Conservation (phyloP, 2,888 invertebrate species). For the Cyaniris semiargus region DNA sequence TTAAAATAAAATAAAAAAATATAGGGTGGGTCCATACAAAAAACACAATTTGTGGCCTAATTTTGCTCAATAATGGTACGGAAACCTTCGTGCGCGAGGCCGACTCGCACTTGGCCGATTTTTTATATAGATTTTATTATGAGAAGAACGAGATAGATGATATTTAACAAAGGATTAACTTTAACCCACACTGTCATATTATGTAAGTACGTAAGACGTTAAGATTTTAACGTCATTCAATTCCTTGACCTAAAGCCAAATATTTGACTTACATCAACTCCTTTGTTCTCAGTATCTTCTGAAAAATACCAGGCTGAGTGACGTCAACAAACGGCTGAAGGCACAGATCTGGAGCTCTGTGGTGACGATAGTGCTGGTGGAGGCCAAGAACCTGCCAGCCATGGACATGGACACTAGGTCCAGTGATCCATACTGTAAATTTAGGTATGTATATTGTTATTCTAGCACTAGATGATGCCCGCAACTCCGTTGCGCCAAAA, state of each 20-base stretch:
- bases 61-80: no score
- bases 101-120: no score
- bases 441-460: slow-evolving; percentile 88
- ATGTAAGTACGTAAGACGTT: background rate
- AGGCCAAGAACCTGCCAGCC: slow-evolving; percentile 93
- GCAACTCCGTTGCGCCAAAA: no score
- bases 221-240: background rate
- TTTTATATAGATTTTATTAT: no score
- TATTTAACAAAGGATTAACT: no score
- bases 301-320: slow-evolving; percentile 87
- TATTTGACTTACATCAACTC: background rate
- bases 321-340: slow-evolving; percentile 91
- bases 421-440: slow-evolving; percentile 97
- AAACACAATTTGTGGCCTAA: no score
- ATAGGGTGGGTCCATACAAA: no score
- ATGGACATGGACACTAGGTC: slow-evolving; percentile 94
- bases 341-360: slow-evolving; percentile 99
- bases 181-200: no score
- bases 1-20: no score
- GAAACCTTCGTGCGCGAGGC: no score
- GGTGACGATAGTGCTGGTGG: slow-evolving; percentile 97
- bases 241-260: background rate
- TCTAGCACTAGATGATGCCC: no score
- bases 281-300: slow-evolving; percentile 86
- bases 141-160: no score